phyloP scores from a whole-genome alignment of 2,888 invertebrate genomes.

The Galeruca laticollis region DNA sequence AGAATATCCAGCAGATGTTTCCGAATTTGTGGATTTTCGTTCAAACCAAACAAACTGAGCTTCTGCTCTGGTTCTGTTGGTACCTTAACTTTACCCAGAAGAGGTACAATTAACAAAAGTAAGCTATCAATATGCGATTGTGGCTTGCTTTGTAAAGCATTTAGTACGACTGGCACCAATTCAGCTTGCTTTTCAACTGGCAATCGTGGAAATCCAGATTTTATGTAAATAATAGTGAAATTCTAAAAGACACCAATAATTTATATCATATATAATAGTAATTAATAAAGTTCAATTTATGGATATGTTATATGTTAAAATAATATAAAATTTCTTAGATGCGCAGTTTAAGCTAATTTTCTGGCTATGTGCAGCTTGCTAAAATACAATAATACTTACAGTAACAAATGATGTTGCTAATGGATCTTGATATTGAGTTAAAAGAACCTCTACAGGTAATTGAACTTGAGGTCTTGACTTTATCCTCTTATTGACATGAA shows the following conservation, averaged over 20 bases:
- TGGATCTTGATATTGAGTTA: conserved; percentile 84
- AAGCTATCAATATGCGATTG: conserved; percentile 88
- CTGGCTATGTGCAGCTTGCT: too few relatives aligned
- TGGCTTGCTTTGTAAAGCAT: conserved; percentile 84
- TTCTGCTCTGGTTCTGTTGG: conserved; percentile 75
- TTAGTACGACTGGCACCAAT: conserved; percentile 80
- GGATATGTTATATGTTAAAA: too few relatives aligned
- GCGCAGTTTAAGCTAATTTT: too few relatives aligned
- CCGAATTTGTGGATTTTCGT: conserved; percentile 78
- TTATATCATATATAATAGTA: conserved; percentile 2
- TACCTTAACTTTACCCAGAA: conserved; percentile 79
- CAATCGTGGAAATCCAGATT: conserved; percentile 89
- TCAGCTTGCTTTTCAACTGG: conserved; percentile 80
- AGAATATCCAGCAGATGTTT: conserved; percentile 81
- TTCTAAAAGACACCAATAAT: conserved; percentile 74
- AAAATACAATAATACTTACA: conserved; percentile 69
- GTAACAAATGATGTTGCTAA: conserved; percentile 82
- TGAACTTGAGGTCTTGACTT: conserved; percentile 87
- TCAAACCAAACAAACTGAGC: conserved; percentile 76
- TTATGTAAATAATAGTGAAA: conserved; percentile 93
- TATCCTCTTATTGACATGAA: conserved; percentile 91
- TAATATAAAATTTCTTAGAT: neutral
- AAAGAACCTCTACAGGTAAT: conserved; percentile 85
- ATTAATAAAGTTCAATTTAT: conserved; percentile 24
- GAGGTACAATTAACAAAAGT: conserved; percentile 83